Conservation (phyloP, 1,140 invertebrate species). For the Oncopodura yosiiana region DNA sequence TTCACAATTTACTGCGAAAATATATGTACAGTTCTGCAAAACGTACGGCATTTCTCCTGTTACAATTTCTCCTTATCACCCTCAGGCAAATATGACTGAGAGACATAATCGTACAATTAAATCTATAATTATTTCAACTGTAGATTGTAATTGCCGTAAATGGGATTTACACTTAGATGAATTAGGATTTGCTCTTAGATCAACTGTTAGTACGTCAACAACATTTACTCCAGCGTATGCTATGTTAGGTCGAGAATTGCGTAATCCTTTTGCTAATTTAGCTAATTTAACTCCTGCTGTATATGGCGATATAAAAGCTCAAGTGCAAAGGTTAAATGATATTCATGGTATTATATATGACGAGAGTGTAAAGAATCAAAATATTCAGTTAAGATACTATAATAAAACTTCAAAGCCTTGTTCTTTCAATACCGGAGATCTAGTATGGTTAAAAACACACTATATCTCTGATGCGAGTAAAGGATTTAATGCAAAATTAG, state of each 20-base stretch:
- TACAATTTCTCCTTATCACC: constrained; percentile 29
- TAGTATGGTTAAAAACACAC: neutral
- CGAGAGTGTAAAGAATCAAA: neutral
- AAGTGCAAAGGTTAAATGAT: neutral
- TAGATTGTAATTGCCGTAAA: neutral
- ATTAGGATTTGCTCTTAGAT: constrained; percentile 41
- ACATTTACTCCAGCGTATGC: constrained; percentile 38
- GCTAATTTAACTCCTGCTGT: neutral
- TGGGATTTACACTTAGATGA: constrained; percentile 39
- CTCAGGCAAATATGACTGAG: constrained; percentile 30
- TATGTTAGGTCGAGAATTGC: constrained; percentile 38
- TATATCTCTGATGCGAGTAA: neutral
- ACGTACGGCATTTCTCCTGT: neutral
- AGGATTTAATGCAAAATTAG: neutral
- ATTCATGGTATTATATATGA: neutral
- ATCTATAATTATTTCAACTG: constrained; percentile 26
- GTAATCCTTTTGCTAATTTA: neutral
- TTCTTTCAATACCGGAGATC: neutral
- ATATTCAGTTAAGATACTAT: neutral
- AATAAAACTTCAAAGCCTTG: too few species aligned
- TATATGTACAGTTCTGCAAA: constrained; percentile 15
- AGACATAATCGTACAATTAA: constrained; percentile 29
- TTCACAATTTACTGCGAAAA: constrained; percentile 28
- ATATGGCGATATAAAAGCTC: neutral
- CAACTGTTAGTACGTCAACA: constrained; percentile 38